A percentile compares a stretch with the other conserved stretches of the same genome.
phyloP scores from a whole-genome alignment of 2,888 invertebrate genomes.

The Drosophila testacea region DNA sequence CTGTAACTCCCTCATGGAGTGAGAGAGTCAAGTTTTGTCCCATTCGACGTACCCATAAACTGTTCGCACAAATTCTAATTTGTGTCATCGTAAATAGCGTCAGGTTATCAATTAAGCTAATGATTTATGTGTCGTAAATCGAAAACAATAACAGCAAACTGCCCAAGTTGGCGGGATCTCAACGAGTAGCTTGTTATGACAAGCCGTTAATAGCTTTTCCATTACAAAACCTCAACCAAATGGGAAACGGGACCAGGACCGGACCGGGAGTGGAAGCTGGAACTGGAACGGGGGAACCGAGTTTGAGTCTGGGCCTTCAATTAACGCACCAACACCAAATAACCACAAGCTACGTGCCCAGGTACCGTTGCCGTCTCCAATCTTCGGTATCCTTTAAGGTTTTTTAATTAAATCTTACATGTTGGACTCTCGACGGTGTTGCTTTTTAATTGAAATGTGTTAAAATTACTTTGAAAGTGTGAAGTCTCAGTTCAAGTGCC shows the following conservation, averaged over 20 bases:
- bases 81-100: constrained; percentile 80
- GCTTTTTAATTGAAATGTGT: constrained; percentile 79
- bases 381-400: constrained; percentile 70
- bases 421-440: constrained; percentile 43
- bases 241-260: neutral
- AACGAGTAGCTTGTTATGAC: constrained; percentile 72
- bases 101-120: constrained; percentile 79
- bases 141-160: constrained; percentile 73
- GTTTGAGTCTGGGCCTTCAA: constrained; percentile 58
- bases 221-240: constrained; percentile 38
- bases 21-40: constrained; percentile 21
- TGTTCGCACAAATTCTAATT: constrained; percentile 80
- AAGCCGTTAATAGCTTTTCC: constrained; percentile 78
- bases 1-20: neutral
- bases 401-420: constrained; percentile 81
- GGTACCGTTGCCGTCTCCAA: constrained; percentile 29
- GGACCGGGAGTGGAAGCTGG: neutral
- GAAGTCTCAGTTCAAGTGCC: constrained; percentile 34
- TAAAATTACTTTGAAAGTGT: constrained; percentile 81
- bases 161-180: constrained; percentile 30
- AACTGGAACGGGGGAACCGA: neutral
- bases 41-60: constrained; percentile 60
- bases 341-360: constrained; percentile 61
- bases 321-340: constrained; percentile 75
- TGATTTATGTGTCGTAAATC: constrained; percentile 77